A percentile compares a stretch with the other conserved stretches of the same genome.
Evolutionary conservation across 2,888 invertebrate genomes (phyloP).

Genomic region (Rhagium mordax): DNA sequence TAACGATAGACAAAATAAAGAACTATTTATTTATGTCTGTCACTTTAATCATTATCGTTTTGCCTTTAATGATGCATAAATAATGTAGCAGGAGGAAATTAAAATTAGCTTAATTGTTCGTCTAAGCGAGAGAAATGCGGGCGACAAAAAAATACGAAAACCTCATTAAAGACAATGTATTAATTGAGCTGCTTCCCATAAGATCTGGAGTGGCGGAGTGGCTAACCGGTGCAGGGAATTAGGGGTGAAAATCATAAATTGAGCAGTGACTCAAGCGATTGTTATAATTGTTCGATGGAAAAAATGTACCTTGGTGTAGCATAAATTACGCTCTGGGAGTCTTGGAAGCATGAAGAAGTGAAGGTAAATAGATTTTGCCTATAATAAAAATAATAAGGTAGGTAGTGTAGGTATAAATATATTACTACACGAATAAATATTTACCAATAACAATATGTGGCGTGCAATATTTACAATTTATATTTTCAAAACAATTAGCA

Average conservation of each 20-base stretch:
- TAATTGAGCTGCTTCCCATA: background rate
- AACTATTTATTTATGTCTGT: background rate
- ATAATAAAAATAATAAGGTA: no score
- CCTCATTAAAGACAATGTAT: background rate
- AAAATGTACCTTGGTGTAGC: no score
- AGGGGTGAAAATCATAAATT: background rate
- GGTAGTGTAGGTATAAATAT: no score
- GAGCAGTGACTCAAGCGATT: no score
- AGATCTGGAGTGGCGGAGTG: background rate
- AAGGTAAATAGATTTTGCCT: no score
- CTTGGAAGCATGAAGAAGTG: no score
- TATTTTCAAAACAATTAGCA: no score
- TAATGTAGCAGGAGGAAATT: background rate
- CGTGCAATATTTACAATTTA: no score
- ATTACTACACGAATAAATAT: no score
- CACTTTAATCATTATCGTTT: background rate
- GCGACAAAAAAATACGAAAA: slow-evolving; percentile 20
- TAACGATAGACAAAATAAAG: background rate
- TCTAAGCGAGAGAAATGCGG: slow-evolving; percentile 10
- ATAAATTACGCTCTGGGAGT: no score
- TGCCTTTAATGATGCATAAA: slow-evolving; percentile 5
- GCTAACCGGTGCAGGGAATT: background rate
- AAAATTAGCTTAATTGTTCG: slow-evolving; percentile 1
- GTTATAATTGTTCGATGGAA: no score
- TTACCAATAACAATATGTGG: no score